These are phyloP conservation scores for Struthidea cinerea DNA, from an alignment of 2,113 vertebrate genomes.

Conservation along the genomic window DNA sequence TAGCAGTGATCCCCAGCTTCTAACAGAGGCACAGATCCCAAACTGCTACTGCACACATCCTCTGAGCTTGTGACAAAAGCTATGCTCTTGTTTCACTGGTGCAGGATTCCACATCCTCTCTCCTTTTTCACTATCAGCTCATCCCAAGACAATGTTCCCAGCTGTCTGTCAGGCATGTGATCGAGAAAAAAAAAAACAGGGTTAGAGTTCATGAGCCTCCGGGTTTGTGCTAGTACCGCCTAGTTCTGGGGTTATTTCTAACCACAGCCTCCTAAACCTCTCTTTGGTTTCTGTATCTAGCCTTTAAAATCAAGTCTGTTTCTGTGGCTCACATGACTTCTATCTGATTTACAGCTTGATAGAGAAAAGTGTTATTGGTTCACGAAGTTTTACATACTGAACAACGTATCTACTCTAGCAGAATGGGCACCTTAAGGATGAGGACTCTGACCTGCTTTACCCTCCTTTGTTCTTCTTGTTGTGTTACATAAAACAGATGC, in stretches of 20 bases:
- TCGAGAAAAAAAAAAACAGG: accelerated
- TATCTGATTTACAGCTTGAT: neutral
- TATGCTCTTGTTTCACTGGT: neutral
- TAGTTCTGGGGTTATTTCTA: neutral
- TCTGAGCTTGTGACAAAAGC: neutral
- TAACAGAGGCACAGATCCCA: neutral
- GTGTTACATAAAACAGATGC: neutral
- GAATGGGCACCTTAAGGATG: neutral
- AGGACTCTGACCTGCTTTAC: neutral
- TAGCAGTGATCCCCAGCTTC: neutral
- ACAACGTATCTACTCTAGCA: neutral
- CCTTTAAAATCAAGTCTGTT: neutral
- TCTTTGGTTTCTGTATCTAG: neutral
- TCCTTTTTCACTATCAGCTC: neutral
- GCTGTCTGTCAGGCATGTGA: neutral
- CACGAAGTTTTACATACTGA: neutral
- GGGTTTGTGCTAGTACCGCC: neutral
- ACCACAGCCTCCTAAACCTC: neutral
- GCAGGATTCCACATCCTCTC: neutral
- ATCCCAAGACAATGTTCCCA: neutral
- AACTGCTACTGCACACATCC: neutral
- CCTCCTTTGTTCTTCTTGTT: neutral
- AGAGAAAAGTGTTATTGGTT: neutral
- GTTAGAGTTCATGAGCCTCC: neutral
- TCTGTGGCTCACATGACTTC: neutral